These are phyloP conservation scores for Centropus unirufus DNA, from an alignment of 2,113 vertebrate genomes.

Conservation along the genomic window DNA sequence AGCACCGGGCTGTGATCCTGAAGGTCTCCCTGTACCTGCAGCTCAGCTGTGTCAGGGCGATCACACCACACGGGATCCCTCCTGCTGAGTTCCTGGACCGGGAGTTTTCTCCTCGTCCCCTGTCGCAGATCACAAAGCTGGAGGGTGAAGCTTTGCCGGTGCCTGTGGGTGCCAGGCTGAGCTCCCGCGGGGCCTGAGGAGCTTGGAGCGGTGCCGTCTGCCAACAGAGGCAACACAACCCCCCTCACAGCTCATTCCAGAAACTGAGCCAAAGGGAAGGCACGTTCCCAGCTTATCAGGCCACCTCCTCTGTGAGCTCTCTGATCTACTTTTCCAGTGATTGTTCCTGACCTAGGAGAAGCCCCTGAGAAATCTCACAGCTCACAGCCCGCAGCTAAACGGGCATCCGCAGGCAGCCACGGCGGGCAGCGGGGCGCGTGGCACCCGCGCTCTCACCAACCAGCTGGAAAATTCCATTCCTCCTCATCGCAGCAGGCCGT, in stretches of 20 bases:
- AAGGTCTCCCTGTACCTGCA: fast-evolving
- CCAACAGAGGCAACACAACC: neutral
- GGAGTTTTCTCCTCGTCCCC: neutral
- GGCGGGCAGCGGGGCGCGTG: neutral
- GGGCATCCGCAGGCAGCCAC: neutral
- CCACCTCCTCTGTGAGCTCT: conserved; percentile 70
- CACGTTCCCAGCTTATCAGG: conserved; percentile 63
- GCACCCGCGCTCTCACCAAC: neutral
- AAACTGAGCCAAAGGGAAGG: conserved; percentile 64
- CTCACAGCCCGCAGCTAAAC: conserved; percentile 50
- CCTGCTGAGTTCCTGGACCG: neutral
- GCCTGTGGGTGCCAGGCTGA: neutral
- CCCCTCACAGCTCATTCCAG: conserved; percentile 52
- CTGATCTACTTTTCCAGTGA: conserved; percentile 69
- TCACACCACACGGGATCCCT: fast-evolving
- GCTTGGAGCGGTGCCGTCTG: neutral
- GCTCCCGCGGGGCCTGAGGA: neutral
- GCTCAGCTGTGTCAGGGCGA: fast-evolving
- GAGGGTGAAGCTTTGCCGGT: neutral
- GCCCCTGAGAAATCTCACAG: conserved; percentile 65
- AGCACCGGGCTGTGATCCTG: fast-evolving
- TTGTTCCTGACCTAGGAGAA: conserved; percentile 68
- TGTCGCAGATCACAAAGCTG: neutral
- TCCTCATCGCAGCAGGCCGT: neutral
- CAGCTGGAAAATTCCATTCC: conserved; percentile 62